These are phyloP conservation scores for Deroptyus accipitrinus DNA, from an alignment of 2,113 vertebrate genomes.

Conservation along the genomic window DNA sequence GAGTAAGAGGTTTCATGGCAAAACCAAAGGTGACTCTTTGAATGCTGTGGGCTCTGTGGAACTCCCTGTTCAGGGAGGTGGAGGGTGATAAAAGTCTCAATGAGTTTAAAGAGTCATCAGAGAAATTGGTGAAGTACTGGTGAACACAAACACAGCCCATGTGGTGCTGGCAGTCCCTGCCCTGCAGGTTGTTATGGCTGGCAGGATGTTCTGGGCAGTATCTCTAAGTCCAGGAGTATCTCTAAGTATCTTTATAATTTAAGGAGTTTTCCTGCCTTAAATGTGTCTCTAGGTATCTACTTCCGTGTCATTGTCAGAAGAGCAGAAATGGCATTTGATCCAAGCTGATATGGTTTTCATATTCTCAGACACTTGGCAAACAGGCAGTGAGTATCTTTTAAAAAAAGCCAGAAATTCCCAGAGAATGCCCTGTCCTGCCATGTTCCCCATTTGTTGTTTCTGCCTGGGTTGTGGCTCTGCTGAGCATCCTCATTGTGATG, in stretches of 20 bases:
- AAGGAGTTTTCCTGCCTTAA: conserved; percentile 14
- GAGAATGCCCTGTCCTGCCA: background rate
- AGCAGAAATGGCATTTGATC: background rate
- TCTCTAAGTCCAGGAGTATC: background rate
- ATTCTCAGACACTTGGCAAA: background rate
- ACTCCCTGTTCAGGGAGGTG: background rate
- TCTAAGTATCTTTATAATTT: background rate
- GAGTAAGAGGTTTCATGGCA: background rate
- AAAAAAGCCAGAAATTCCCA: background rate
- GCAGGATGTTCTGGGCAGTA: conserved; percentile 16
- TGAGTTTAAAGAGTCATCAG: background rate
- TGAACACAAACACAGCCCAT: background rate
- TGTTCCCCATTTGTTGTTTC: background rate
- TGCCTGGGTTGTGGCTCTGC: background rate
- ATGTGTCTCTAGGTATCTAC: background rate
- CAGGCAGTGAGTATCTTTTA: background rate
- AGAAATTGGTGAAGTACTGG: background rate
- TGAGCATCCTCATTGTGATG: background rate
- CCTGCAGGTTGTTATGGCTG: background rate
- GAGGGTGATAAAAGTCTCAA: background rate
- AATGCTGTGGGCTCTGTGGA: background rate
- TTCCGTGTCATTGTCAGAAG: conserved; percentile 28
- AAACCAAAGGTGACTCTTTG: background rate
- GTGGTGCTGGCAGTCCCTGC: background rate
- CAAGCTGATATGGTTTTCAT: background rate